These are phyloP conservation scores for Syngnathus acus DNA, from an alignment of 2,797 vertebrate species.

Conservation along the genomic window DNA sequence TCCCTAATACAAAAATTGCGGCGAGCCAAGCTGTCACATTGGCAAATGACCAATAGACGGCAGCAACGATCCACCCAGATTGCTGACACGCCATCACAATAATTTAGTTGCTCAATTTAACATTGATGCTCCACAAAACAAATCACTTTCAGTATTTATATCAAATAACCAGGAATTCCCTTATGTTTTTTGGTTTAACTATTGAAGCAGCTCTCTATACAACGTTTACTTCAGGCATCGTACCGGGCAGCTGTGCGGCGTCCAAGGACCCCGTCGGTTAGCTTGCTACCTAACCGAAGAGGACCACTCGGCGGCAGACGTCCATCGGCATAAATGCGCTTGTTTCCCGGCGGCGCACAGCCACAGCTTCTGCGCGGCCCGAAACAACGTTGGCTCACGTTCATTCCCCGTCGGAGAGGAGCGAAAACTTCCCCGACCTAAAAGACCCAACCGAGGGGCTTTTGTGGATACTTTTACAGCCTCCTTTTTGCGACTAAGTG, in stretches of 20 bases:
- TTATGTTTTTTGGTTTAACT: background rate
- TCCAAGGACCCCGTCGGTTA: slow-evolving; percentile 44
- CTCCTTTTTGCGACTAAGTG: slow-evolving; percentile 21
- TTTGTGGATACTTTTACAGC: slow-evolving; percentile 28
- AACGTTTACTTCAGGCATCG: slow-evolving; percentile 55
- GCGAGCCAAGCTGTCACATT: too few species aligned
- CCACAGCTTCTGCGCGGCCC: slow-evolving; percentile 10
- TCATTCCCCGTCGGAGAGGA: background rate
- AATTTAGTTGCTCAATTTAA: background rate
- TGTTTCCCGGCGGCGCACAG: slow-evolving; percentile 25
- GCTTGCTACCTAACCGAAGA: background rate
- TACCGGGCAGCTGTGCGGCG: slow-evolving; percentile 65
- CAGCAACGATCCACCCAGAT: slow-evolving; percentile 27
- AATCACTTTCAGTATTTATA: background rate
- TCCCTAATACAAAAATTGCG: background rate
- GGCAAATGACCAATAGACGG: slow-evolving; percentile 31
- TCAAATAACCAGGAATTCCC: background rate
- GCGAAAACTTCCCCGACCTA: slow-evolving; percentile 3
- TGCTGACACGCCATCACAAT: slow-evolving; percentile 38
- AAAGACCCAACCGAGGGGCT: background rate
- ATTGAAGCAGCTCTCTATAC: background rate
- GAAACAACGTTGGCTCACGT: background rate
- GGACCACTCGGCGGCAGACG: background rate
- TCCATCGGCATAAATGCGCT: background rate
- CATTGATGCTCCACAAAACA: background rate